A percentile compares a stretch with the other conserved stretches of the same genome.
phyloP scores from a whole-genome alignment of 2,888 invertebrate species.

The Mactromeris polynyma region DNA sequence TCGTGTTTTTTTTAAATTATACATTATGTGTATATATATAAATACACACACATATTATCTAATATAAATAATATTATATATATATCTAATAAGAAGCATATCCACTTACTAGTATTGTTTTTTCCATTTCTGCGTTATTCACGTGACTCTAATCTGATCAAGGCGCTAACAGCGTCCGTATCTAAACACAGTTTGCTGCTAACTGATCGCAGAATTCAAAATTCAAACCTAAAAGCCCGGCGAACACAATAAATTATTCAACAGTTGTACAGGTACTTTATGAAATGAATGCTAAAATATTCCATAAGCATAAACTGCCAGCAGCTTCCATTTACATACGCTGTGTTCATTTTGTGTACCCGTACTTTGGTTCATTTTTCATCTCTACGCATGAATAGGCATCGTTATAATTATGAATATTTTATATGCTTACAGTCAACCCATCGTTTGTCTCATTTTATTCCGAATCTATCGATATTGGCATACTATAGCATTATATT shows the following conservation, averaged over 20 bases:
- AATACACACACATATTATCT: no score
- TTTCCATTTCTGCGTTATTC: not conserved
- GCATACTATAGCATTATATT: not conserved
- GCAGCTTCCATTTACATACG: not conserved
- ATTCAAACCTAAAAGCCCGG: not conserved
- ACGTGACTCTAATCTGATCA: not conserved
- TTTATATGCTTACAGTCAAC: not conserved
- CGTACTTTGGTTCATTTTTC: not conserved
- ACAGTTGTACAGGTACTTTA: not conserved
- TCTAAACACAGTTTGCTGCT: not conserved
- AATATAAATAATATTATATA: no score
- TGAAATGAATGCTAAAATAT: not conserved
- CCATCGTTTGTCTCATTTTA: not conserved
- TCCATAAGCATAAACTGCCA: not conserved
- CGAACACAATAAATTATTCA: not conserved
- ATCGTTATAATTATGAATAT: slow-evolving; percentile 14
- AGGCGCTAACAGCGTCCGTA: not conserved
- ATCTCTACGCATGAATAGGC: not conserved
- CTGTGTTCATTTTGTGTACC: not conserved
- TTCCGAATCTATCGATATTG: not conserved
- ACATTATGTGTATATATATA: no score
- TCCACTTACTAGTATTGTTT: not conserved
- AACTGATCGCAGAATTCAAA: not conserved
- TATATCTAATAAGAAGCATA: no score
- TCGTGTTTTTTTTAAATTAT: no score